phyloP scores from a whole-genome alignment of 2,888 invertebrate species.

The Loripinus fragilis region DNA sequence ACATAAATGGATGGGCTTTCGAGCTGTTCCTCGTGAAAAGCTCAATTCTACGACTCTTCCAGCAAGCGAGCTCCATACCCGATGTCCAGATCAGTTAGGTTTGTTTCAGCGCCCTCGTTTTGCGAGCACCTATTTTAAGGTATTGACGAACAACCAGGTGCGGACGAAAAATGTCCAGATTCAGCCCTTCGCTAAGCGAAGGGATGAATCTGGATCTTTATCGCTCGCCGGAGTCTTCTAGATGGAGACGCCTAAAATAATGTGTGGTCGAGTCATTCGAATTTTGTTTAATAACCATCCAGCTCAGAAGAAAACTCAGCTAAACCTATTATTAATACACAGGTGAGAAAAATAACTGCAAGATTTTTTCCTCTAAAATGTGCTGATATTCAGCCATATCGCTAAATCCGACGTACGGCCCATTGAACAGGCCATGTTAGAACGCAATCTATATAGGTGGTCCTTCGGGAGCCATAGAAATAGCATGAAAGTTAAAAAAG shows the following conservation, averaged over 20 bases:
- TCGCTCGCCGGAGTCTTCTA: no score
- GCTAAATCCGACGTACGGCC: not conserved
- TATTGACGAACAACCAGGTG: no score
- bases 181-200: no score
- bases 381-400: not conserved
- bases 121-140: no score
- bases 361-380: not conserved
- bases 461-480: not conserved
- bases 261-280: conserved; percentile 7
- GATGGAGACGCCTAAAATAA: not conserved
- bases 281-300: not conserved
- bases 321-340: not conserved
- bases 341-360: conserved; percentile 7
- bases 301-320: not conserved
- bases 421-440: not conserved
- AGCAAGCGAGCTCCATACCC: no score
- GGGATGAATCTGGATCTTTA: no score
- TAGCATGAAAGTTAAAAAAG: conserved; percentile 13
- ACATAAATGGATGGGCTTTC: conserved; percentile 34
- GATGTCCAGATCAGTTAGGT: no score
- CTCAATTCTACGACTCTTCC: no score
- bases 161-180: no score
- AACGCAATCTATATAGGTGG: conserved; percentile 11
- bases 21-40: no score
- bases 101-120: no score